Percentiles rank a stretch among this genome's conserved stretches.
phyloP scores from a whole-genome alignment of 2,797 vertebrate genomes.

The Miichthys miiuy region DNA sequence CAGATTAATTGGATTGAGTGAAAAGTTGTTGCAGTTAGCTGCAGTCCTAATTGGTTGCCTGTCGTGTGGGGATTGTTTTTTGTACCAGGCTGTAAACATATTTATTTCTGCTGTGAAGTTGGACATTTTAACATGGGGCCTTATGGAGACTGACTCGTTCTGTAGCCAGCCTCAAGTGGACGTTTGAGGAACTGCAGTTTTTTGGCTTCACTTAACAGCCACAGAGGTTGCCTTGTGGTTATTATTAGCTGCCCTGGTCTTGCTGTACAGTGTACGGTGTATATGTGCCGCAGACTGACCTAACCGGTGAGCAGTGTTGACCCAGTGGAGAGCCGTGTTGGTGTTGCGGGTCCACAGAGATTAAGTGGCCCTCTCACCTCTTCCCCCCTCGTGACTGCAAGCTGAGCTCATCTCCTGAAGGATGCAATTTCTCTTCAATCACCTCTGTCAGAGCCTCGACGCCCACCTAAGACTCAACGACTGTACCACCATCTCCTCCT shows the following conservation, averaged over 20 bases:
- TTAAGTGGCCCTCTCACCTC: slow-evolving; percentile 58
- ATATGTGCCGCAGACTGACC: slow-evolving; percentile 23
- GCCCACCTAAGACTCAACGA: slow-evolving; percentile 29
- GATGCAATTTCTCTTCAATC: slow-evolving; percentile 50
- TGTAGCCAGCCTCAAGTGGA: too few relatives aligned
- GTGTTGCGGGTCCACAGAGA: slow-evolving; percentile 55
- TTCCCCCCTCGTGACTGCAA: slow-evolving; percentile 22
- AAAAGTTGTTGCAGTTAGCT: slow-evolving; percentile 35
- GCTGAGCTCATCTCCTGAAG: slow-evolving; percentile 52
- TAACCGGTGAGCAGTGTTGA: slow-evolving; percentile 55
- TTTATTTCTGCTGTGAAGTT: too few relatives aligned
- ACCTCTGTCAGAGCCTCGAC: slow-evolving; percentile 53
- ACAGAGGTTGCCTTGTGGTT: too few relatives aligned
- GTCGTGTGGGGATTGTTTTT: slow-evolving; percentile 36
- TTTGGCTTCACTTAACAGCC: too few relatives aligned
- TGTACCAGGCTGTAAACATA: too few relatives aligned
- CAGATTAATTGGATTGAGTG: slow-evolving; percentile 29
- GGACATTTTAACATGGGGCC: too few relatives aligned
- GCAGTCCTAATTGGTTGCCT: slow-evolving; percentile 46
- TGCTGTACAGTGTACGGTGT: not conserved
- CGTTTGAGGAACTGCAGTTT: too few relatives aligned
- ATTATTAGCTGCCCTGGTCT: too few relatives aligned
- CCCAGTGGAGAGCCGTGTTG: slow-evolving; percentile 48
- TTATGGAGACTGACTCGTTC: too few relatives aligned
- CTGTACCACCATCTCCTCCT: slow-evolving; percentile 36